Evolutionary conservation across 2,797 vertebrate species (phyloP).

Genomic region (Kryptopterus vitreolus): DNA sequence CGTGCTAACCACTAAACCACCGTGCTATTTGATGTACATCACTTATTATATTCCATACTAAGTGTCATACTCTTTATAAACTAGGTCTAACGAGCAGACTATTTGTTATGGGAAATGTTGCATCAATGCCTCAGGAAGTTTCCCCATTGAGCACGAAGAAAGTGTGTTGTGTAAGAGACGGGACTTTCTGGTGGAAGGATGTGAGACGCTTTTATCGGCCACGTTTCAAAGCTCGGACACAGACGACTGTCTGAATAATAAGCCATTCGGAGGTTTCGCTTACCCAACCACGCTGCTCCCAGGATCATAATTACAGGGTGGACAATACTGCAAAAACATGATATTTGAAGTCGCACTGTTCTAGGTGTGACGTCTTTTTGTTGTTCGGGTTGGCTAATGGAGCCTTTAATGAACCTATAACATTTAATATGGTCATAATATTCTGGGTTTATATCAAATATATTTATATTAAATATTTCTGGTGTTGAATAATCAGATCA

Average conservation of each 20-base stretch:
- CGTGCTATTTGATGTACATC: neutral
- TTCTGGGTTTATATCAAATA: no score
- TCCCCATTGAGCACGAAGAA: neutral
- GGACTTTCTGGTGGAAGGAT: constrained; percentile 30
- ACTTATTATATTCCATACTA: neutral
- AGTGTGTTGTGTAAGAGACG: constrained; percentile 9
- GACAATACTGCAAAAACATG: neutral
- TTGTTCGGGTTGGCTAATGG: no score
- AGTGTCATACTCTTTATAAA: neutral
- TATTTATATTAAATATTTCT: no score
- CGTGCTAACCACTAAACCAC: no score
- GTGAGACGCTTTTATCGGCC: constrained; percentile 35
- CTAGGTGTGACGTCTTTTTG: no score
- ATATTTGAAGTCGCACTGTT: neutral
- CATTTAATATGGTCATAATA: no score
- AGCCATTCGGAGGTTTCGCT: neutral
- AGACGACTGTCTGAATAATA: neutral
- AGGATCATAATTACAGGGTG: neutral
- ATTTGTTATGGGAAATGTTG: neutral
- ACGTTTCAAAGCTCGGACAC: constrained; percentile 7
- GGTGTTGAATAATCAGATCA: no score
- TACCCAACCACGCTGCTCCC: neutral
- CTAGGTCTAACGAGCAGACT: neutral
- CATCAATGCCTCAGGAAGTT: neutral
- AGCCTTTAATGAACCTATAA: no score